phyloP scores from a whole-genome alignment of 2,888 invertebrate genomes.

The Diachrysia chrysitis region DNA sequence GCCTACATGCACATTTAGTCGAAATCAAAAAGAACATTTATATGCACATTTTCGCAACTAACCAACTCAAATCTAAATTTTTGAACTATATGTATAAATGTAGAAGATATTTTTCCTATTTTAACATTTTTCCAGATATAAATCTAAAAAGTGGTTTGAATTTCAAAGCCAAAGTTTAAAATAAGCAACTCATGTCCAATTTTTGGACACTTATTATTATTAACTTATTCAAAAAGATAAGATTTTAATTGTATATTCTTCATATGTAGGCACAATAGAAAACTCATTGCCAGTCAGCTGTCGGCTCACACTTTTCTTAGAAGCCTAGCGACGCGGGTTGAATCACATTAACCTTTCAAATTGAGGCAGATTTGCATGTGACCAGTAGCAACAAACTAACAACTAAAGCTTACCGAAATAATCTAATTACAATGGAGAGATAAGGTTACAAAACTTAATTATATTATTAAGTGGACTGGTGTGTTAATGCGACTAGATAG shows the following conservation, averaged over 20 bases:
- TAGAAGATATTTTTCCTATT: too few species aligned
- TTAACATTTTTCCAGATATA: too few species aligned
- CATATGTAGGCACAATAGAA: conserved; percentile 33
- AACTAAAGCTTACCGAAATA: conserved; percentile 41
- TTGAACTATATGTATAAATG: too few species aligned
- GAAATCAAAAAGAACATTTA: too few species aligned
- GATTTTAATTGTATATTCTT: conserved; percentile 20
- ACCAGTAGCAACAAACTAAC: conserved; percentile 22
- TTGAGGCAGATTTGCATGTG: conserved; percentile 37
- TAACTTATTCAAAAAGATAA: conserved; percentile 4
- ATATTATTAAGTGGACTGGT: not conserved
- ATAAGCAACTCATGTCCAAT: not conserved
- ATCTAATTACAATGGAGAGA: conserved; percentile 9
- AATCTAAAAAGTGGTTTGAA: not conserved
- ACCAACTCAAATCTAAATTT: too few species aligned
- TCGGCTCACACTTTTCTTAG: conserved; percentile 49
- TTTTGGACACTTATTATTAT: not conserved
- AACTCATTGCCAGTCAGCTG: conserved; percentile 43
- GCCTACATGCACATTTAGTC: too few species aligned
- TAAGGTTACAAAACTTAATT: not conserved
- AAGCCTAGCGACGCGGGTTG: conserved; percentile 38
- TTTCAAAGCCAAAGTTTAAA: not conserved
- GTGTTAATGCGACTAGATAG: not conserved
- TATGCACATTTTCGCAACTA: too few species aligned
- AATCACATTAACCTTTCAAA: conserved; percentile 51